These are phyloP conservation scores for Macquaria ambigua DNA, from an alignment of 2,113 vertebrate species.

Conservation along the genomic window DNA sequence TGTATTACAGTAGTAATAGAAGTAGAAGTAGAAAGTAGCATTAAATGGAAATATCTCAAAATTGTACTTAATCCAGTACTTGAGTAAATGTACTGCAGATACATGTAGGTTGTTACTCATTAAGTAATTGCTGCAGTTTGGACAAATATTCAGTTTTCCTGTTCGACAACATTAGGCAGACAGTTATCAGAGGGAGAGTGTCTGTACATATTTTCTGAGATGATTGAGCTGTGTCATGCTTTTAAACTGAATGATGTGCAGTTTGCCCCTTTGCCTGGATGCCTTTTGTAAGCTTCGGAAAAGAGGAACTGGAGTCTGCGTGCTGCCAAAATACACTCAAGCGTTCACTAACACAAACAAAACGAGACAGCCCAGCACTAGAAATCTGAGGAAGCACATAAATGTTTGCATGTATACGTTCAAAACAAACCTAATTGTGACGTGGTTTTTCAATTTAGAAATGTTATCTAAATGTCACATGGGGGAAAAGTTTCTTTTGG, in stretches of 20 bases:
- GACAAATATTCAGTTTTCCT: constrained; percentile 17
- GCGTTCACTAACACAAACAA: constrained; percentile 54
- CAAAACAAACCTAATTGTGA: constrained; percentile 64
- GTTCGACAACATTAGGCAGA: constrained; percentile 18
- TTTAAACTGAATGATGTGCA: constrained; percentile 17
- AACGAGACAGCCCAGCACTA: constrained; percentile 25
- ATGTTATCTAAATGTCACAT: constrained; percentile 47
- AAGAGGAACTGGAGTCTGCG: constrained; percentile 13
- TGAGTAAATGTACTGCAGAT: not conserved
- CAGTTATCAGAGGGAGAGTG: not conserved
- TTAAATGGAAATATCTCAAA: no score
- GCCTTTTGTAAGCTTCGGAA: constrained; percentile 24
- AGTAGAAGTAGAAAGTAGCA: no score
- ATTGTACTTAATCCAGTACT: no score
- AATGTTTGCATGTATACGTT: constrained; percentile 66
- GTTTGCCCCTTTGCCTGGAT: constrained; percentile 28
- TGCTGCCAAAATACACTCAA: constrained; percentile 61
- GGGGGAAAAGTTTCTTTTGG: constrained; percentile 49
- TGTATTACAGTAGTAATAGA: no score
- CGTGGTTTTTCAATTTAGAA: constrained; percentile 43
- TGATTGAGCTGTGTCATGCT: constrained; percentile 27
- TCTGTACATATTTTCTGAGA: constrained; percentile 18
- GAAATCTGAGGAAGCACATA: constrained; percentile 63
- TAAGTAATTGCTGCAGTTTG: constrained; percentile 13
- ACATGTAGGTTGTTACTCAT: constrained; percentile 5